Conservation (phyloP, 2,888 invertebrate genomes). For the Drosophila austrosaltans region DNA sequence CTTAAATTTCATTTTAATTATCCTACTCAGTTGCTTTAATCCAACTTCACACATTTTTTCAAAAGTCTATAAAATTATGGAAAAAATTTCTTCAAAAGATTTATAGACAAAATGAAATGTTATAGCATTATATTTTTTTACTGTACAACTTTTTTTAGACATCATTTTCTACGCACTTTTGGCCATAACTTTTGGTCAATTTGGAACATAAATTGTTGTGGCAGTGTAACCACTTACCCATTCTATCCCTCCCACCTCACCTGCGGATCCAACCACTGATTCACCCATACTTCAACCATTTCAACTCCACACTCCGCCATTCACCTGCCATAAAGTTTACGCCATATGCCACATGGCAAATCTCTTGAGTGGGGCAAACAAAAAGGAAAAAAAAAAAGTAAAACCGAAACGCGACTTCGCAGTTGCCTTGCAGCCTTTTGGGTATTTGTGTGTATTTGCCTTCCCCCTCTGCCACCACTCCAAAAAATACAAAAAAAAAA, state of each 20-base stretch:
- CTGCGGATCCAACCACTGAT: slow-evolving; percentile 14
- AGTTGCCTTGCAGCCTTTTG: slow-evolving; percentile 38
- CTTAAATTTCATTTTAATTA: too few relatives aligned
- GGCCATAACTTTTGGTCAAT: slow-evolving; percentile 3
- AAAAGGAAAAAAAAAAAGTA: slow-evolving; percentile 46
- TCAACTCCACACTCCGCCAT: neutral
- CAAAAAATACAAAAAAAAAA: slow-evolving; percentile 1
- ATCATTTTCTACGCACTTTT: neutral
- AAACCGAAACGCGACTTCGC: slow-evolving; percentile 39
- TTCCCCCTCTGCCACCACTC: slow-evolving; percentile 15
- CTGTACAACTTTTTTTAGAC: neutral
- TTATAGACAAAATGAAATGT: neutral
- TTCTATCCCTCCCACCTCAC: slow-evolving; percentile 18
- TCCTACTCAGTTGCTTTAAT: neutral
- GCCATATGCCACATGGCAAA: slow-evolving; percentile 52
- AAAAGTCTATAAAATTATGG: neutral
- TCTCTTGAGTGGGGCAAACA: slow-evolving; percentile 57
- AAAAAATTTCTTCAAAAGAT: neutral
- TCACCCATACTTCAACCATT: neutral
- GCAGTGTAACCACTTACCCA: slow-evolving; percentile 20
- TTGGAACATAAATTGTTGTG: slow-evolving; percentile 1
- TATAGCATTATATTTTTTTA: neutral
- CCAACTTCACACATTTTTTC: too few relatives aligned
- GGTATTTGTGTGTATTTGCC: slow-evolving; percentile 28
- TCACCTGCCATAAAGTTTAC: slow-evolving; percentile 62